Base-by-base conservation (phyloP, 2,888 invertebrate species). In the Drosophila kuntzei region DNA sequence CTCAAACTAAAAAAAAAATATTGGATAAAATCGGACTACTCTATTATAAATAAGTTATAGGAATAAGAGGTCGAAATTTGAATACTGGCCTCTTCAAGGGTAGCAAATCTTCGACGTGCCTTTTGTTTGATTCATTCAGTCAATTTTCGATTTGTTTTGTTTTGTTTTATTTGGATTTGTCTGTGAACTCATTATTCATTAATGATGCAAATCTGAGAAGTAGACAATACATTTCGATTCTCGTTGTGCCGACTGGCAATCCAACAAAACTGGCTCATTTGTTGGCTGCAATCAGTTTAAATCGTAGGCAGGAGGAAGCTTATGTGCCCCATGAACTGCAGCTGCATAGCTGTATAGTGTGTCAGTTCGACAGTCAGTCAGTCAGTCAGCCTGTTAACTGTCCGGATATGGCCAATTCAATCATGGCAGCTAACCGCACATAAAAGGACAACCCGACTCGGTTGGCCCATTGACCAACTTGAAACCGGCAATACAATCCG, bases 371-470 rank as follows among this genome's bases (percentile, higher is more conserved):
- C 44, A 25, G 41, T 18, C 63, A 20, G 8, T 8, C 27, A 14
- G 32, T 16, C 20, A 16, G 32, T 41, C 39, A 37, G 59, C 16
- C 57, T 16, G 57, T 47, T 46, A 22, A 36, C 29, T 59, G 39
- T 11, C 41, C 59, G 61, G 72, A 49, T 29, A 59, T 63, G 58
- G 59, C 51, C 76, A 69, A 78, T 76, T 62, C 74, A 69, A 76
- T 74, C 79, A 79, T 47, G 62, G 36, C 58, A 44, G 68, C 60
- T 18, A 68, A 60, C 62, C 60, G 37, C 60, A 58, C 27, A 61
- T 51, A 68, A 46, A 44, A 51, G 46, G 22, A 54, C 14, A 57
- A 65, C 34, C 37, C 43, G 12, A 37, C 50, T 62, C 25, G 34
- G 27, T 55, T 16, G 22, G 14, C 12, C 29, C 29, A 32, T 8